These are phyloP conservation scores for Solen grandis DNA, from an alignment of 1,140 invertebrate genomes.

Conservation along the genomic window DNA sequence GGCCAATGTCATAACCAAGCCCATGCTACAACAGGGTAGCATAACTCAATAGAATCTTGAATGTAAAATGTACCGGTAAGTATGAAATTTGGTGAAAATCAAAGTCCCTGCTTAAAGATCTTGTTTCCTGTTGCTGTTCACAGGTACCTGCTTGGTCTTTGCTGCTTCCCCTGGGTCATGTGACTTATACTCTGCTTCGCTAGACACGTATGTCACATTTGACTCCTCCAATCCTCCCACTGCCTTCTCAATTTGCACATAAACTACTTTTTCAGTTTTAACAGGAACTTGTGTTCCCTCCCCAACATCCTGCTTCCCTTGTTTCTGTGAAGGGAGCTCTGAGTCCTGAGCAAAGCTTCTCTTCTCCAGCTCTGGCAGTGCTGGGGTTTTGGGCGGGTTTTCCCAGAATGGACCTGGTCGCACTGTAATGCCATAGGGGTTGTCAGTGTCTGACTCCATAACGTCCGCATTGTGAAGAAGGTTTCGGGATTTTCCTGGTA, in stretches of 20 bases:
- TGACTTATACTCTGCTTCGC: constrained; percentile 36
- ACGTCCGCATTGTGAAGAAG: constrained; percentile 60
- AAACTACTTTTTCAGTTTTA: constrained; percentile 23
- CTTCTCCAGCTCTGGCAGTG: not conserved
- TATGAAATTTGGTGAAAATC: too few relatives aligned
- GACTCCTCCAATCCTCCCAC: constrained; percentile 13
- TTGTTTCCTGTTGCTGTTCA: too few relatives aligned
- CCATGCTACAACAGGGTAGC: too few relatives aligned
- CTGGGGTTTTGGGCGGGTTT: constrained; percentile 63
- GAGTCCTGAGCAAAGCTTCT: not conserved
- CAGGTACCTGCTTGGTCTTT: too few relatives aligned
- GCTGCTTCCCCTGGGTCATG: too few relatives aligned
- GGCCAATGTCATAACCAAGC: too few relatives aligned
- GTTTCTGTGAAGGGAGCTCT: not conserved
- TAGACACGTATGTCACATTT: constrained; percentile 40
- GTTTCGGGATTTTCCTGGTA: constrained; percentile 70
- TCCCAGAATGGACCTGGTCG: constrained; percentile 67
- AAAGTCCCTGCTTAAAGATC: too few relatives aligned
- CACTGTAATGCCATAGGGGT: constrained; percentile 70
- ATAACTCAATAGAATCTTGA: too few relatives aligned
- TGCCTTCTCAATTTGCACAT: constrained; percentile 37
- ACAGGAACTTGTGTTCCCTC: not conserved
- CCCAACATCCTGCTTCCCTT: not conserved
- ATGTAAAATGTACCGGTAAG: too few relatives aligned
- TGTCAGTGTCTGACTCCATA: constrained; percentile 47